Percentiles rank a stretch among this genome's conserved stretches.
Conservation (phyloP, 2,797 vertebrate genomes). For the Enteromius anoplus region DNA sequence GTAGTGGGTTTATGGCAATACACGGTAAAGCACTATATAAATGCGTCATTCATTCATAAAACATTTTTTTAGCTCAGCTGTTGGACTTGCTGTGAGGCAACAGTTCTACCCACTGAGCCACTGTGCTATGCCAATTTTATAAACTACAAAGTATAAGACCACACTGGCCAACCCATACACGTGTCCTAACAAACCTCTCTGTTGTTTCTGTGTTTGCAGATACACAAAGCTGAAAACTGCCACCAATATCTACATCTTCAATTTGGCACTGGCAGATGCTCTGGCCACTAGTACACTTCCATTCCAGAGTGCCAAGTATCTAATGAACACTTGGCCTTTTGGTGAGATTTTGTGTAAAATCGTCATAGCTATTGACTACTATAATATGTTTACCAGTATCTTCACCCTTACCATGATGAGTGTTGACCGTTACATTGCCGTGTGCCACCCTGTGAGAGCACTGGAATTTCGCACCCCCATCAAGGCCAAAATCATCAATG, state of each 20-base stretch:
- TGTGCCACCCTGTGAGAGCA: conserved; percentile 91
- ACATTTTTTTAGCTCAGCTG: neutral
- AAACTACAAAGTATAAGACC: neutral
- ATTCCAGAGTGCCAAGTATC: conserved; percentile 93
- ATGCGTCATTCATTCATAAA: neutral
- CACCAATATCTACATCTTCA: conserved; percentile 98
- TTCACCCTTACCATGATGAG: conserved; percentile 98
- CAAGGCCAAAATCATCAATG: conserved; percentile 93
- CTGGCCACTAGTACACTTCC: conserved; percentile 93
- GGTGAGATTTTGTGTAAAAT: conserved; percentile 90
- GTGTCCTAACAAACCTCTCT: neutral
- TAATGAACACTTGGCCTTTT: conserved; percentile 94
- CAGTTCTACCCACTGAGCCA: neutral
- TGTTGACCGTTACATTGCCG: conserved; percentile 91
- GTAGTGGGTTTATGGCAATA: too few species aligned
- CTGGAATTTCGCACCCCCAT: conserved; percentile 88
- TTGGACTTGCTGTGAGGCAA: neutral
- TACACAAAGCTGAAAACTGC: conserved; percentile 97
- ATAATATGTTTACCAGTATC: conserved; percentile 97
- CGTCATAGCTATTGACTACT: conserved; percentile 93
- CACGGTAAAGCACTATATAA: too few species aligned
- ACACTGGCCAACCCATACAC: neutral
- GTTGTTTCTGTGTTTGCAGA: conserved; percentile 68
- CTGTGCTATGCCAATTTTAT: neutral
- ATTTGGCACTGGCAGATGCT: conserved; percentile 89